Base-by-base conservation (phyloP, 2,797 vertebrate genomes). In the Syndactyla subalaris region DNA sequence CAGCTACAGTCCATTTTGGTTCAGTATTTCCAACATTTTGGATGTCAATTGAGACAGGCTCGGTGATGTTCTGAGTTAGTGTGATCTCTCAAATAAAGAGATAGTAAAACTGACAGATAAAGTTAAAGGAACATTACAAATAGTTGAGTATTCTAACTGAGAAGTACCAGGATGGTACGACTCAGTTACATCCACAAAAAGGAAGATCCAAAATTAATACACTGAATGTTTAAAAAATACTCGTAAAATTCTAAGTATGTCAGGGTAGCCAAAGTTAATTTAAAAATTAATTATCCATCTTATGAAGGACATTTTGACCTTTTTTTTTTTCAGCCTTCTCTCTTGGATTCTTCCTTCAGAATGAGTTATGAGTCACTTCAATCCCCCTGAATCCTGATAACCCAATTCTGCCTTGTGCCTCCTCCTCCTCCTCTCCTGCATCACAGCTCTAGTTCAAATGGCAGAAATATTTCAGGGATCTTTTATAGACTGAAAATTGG, bases 261-360 rank as follows among this genome's bases (percentile, higher is more conserved):
- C 94, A 92, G 59, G 36, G 48, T 83, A 63, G 78, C 30, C 57
- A 93, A 85, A 87, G 73, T 82, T 87, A 95, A 94, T 96, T 95
- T 73, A 49, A 95, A 96, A 92, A 80, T 38, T 82, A 96, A 96
- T 92, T 93, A 92, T 88, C 89, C 74, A 13, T 70, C 43, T 57
- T 52, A 88, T 19, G 81, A 97, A 96, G 84, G 91, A 89, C 85
- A 76, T 85, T 54, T 93, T 70, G 92, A 91, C 77, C 70, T 74
- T 76, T 73, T 61, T 61, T 61, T n/a, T 88, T 65, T 39, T 7
- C 85, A 86, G 58, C 89, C 45, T 92, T 76, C 59, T 91, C 91
- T 88, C 66, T 95, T 19, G 1, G 39, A 52, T 71, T 86, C 70
- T 93, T 94, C 70, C 67, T 84, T 94, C 55, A 91, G 84, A 95